Percentiles rank a stretch among this genome's conserved stretches.
Evolutionary conservation across 2,113 vertebrate genomes (phyloP).

Genomic region (Sardina pilchardus): DNA sequence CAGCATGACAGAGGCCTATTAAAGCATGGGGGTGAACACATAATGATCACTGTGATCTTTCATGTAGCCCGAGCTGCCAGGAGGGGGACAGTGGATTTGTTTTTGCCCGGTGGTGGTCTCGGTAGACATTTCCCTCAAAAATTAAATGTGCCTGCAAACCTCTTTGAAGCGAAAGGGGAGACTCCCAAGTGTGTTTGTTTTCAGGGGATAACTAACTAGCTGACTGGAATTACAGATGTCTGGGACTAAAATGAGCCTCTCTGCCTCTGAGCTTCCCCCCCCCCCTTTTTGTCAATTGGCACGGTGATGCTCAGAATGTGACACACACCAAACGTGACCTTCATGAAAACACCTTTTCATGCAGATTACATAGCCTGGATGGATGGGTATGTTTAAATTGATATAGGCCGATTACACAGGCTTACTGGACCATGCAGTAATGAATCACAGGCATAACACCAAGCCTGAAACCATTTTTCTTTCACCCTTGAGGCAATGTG

Average conservation of each 20-base stretch:
- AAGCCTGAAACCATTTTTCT: constrained; percentile 11
- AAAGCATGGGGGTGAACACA: neutral
- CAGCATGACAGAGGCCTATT: neutral
- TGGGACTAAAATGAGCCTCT: neutral
- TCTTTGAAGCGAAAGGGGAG: neutral
- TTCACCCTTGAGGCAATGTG: constrained; percentile 4
- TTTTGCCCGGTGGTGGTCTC: neutral
- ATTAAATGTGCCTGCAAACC: neutral
- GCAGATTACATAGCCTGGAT: neutral
- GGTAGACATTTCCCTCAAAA: neutral
- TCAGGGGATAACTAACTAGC: neutral
- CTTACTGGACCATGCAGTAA: constrained; percentile 8
- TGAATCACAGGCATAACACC: constrained; percentile 32
- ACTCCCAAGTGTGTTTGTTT: neutral
- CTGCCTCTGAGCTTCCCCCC: neutral
- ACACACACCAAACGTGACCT: neutral
- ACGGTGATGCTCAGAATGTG: neutral
- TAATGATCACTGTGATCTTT: neutral
- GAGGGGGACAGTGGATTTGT: neutral
- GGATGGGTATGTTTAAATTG: neutral
- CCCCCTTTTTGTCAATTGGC: neutral
- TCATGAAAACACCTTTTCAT: neutral
- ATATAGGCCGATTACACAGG: neutral
- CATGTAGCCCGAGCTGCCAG: neutral
- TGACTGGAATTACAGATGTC: neutral